phyloP scores from a whole-genome alignment of 2,888 invertebrate genomes.

The Metopia argyrocephala region DNA sequence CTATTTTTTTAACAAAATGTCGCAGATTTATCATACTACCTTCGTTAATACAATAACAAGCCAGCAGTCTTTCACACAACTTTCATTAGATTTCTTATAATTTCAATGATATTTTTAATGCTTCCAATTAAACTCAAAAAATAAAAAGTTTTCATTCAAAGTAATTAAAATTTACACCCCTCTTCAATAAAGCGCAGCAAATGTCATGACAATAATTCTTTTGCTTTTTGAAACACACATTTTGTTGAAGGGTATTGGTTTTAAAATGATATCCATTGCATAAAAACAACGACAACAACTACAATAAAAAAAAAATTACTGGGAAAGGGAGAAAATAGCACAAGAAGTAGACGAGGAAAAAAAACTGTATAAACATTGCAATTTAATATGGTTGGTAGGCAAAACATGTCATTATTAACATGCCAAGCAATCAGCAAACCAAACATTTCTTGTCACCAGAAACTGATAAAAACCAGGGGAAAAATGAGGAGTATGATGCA shows the following conservation, averaged over 20 bases:
- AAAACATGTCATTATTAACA: constrained; percentile 67
- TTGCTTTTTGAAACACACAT: constrained; percentile 11
- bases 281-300: neutral
- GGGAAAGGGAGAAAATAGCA: neutral
- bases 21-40: too few species aligned
- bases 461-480: neutral
- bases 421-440: constrained; percentile 65
- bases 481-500: neutral
- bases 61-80: too few species aligned
- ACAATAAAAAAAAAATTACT: neutral
- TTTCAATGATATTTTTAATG: too few species aligned
- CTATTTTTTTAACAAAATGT: too few species aligned
- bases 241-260: neutral
- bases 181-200: too few species aligned
- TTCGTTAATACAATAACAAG: too few species aligned
- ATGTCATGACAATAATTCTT: constrained; percentile 3
- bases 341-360: neutral
- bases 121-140: too few species aligned
- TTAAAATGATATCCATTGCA: neutral
- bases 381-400: constrained; percentile 64
- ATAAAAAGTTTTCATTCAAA: too few species aligned
- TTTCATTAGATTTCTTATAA: too few species aligned
- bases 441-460: constrained; percentile 56
- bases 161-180: too few species aligned
- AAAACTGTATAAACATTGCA: constrained; percentile 55